Evolutionary conservation across 1,140 invertebrate genomes (phyloP), one percentile per base, ranked within the genome.

Genomic region (Procambarus clarkii): DNA sequence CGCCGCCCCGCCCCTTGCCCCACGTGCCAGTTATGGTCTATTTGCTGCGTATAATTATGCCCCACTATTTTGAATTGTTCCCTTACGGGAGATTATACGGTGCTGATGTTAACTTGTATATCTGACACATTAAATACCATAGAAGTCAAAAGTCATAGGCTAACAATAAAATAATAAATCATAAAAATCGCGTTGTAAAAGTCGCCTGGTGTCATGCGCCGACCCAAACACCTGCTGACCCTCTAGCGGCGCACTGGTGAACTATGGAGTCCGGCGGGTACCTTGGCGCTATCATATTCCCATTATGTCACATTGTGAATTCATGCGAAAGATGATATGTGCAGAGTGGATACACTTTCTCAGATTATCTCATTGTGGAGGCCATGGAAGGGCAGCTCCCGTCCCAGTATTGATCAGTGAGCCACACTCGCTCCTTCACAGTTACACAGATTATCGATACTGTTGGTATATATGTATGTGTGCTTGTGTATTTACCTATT

Each of bases 261-360:
- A 81, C 79, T 81, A 81, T 81, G 79, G 69, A 50, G 69, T 24
- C 15, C 64, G 34, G 34, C 15, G 34, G 11, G 74, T 45, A 15
- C 74, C 74, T 78, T 18, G 11, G 4, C n/a, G 46, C 87, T 88
- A 88, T 88, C 87, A 54, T 69, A 71, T 88, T 88, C 78, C 79
- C 87, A 88, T 88, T 88, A 88, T 82, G 87, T 88, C 87, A 86
- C 45, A 34, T 71, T 76, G 85, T 78, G 74, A 88, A 82, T 48
- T 81, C 60, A 80, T 44, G 78, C n/a, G 87, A 82, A 88, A 88
- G 87, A 88, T 82, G 87, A 88, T 82, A 81, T 71, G 64, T 71
- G 24, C 5, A 7, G 34, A 58, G n/a, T 44, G 18, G 76, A n/a
- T 81, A 81, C 79, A 88, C 64, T 71, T 50, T 18, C 76, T 21